Evolutionary conservation across 2,888 invertebrate genomes (phyloP).

Genomic region (Busseola fusca): DNA sequence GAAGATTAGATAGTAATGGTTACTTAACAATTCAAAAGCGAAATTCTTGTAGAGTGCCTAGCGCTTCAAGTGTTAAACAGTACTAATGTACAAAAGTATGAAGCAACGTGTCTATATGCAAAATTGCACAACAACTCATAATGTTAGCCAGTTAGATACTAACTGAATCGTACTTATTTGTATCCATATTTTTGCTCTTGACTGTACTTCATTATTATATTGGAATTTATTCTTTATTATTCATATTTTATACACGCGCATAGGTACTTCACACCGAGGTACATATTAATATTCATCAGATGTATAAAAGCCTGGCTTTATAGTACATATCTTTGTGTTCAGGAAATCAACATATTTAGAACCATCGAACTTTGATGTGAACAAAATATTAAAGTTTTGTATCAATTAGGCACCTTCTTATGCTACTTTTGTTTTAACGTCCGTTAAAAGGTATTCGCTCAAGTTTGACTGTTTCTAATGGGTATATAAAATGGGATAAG

Average conservation of each 20-base stretch:
- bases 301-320: slow-evolving; percentile 46
- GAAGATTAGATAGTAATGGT: not conserved
- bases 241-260: slow-evolving; percentile 65
- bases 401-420: slow-evolving; percentile 1
- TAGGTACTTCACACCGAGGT: slow-evolving; percentile 41
- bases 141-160: not conserved
- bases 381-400: slow-evolving; percentile 23
- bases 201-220: slow-evolving; percentile 50
- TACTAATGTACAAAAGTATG: not conserved
- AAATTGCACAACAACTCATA: not conserved
- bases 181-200: not conserved
- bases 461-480: slow-evolving; percentile 28
- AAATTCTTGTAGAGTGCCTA: not conserved
- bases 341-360: slow-evolving; percentile 51
- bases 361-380: slow-evolving; percentile 31
- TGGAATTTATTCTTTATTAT: slow-evolving; percentile 58
- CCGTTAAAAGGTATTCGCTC: slow-evolving; percentile 14
- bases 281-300: slow-evolving; percentile 63
- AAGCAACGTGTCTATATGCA: not conserved
- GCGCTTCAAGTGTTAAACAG: not conserved
- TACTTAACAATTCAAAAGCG: not conserved
- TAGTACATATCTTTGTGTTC: slow-evolving; percentile 43
- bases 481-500: slow-evolving; percentile 10
- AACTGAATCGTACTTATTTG: not conserved
- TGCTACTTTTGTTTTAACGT: slow-evolving; percentile 10